Conservation (phyloP, 2,888 invertebrate genomes). For the Sialis lutaria region DNA sequence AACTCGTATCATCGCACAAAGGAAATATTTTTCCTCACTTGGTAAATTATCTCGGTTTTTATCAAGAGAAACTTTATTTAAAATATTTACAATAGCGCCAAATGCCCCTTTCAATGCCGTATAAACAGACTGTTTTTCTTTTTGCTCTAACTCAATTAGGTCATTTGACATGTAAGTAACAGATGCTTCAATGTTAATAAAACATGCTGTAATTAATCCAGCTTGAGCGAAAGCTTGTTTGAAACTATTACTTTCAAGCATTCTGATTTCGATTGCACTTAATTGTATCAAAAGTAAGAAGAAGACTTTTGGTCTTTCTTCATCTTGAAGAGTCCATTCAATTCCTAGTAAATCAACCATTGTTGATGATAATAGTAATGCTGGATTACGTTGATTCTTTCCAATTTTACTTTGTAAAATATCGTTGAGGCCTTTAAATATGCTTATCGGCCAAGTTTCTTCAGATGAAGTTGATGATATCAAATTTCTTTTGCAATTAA, state of each 20-base stretch:
- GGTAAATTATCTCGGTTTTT: slow-evolving; percentile 52
- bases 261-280: slow-evolving; percentile 81
- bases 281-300: slow-evolving; percentile 69
- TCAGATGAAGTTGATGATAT: slow-evolving; percentile 44
- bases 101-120: slow-evolving; percentile 81
- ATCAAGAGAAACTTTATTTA: slow-evolving; percentile 55
- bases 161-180: slow-evolving; percentile 66
- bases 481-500: slow-evolving; percentile 50
- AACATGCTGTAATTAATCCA: slow-evolving; percentile 67
- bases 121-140: slow-evolving; percentile 80
- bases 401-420: slow-evolving; percentile 76
- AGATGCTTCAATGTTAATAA: slow-evolving; percentile 62
- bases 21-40: slow-evolving; percentile 54
- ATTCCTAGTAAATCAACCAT: slow-evolving; percentile 67
- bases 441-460: slow-evolving; percentile 66
- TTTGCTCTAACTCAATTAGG: slow-evolving; percentile 69
- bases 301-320: slow-evolving; percentile 62
- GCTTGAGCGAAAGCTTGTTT: slow-evolving; percentile 61
- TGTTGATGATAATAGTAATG: slow-evolving; percentile 64
- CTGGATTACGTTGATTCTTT: slow-evolving; percentile 76
- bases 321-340: slow-evolving; percentile 68
- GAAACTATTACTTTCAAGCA: slow-evolving; percentile 77
- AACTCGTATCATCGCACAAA: slow-evolving; percentile 72
- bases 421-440: slow-evolving; percentile 67
- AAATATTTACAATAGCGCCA: slow-evolving; percentile 57